Evolutionary conservation across 2,888 invertebrate species (phyloP), one percentile per base, ranked within the genome.

Genomic region (Drosophila neonasuta): DNA sequence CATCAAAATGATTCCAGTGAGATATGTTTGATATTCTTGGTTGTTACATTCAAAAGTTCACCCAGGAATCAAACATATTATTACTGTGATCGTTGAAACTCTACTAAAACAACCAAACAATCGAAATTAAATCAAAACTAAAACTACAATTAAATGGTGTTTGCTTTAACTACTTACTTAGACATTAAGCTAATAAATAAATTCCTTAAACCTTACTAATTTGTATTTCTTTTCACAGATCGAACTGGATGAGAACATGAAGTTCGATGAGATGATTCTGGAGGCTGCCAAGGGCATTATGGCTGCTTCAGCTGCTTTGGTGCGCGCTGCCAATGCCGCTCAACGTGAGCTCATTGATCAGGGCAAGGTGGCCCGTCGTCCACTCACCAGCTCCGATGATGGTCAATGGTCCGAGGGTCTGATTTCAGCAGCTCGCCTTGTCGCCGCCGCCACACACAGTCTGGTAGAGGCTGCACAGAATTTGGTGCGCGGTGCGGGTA

Each of bases 11-110:
- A 81, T 93, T 92, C 92, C 95, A 92, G 94, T 96, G 92, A 98
- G 99, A 99, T 99, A 99, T 99, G 99, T 99, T 99, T 99, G 99
- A 98, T 99, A 99, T 99, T 99, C 99, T 99, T 99, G 99, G 99
- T 99, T 98, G 97, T 97, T 93, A 92, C 91, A 88, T 92, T 92
- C 92, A 89, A 92, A 86, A 81, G 88, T 89, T 95, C 97, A 97
- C 97, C 98, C 98, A 95, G 96, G 97, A 97, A 96, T 97, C 97
- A 97, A 97, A 98, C 99, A 98, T 99, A 98, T 99, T 96, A 96
- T 95, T 95, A 96, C 92, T 93, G 96, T 93, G 93, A 92, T 89
- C 80, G 80, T 89, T 87, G 75, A 82, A 77, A 82, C 75, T 83
- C 89, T 90, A 89, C 89, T 88, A 88, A 88, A 88, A 80, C 62